These are phyloP conservation scores for Drosophila auraria DNA, from an alignment of 1,140 invertebrate genomes.

Conservation along the genomic window DNA sequence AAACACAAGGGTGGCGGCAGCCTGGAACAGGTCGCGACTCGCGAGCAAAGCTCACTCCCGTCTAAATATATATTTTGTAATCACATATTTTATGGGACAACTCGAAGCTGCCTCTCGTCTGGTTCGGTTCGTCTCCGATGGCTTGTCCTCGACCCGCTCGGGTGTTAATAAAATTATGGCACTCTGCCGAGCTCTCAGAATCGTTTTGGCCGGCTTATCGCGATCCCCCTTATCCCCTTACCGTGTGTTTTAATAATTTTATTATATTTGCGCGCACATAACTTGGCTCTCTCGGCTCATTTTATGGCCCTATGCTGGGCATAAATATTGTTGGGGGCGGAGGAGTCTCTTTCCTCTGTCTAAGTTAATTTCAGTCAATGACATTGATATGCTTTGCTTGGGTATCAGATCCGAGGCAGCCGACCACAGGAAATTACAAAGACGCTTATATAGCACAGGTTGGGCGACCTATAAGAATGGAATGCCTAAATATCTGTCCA, in stretches of 20 bases:
- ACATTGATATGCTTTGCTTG: conserved; percentile 60
- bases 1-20: conserved; percentile 57
- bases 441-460: conserved; percentile 44
- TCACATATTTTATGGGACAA: conserved; percentile 82
- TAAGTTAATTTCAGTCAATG: conserved; percentile 54
- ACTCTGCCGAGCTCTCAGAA: conserved; percentile 44
- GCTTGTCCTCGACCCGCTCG: conserved; percentile 47
- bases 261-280: conserved; percentile 78
- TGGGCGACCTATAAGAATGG: conserved; percentile 19
- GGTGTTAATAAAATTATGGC: conserved; percentile 80
- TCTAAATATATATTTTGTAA: conserved; percentile 79
- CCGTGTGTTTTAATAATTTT: conserved; percentile 73
- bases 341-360: conserved; percentile 21
- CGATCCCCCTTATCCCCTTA: conserved; percentile 61
- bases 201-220: conserved; percentile 50
- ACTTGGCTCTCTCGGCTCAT: conserved; percentile 51
- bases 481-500: conserved; percentile 15
- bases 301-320: conserved; percentile 57
- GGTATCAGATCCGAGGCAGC: conserved; percentile 15
- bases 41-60: conserved; percentile 32
- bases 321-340: conserved; percentile 61
- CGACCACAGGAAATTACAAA: conserved; percentile 34
- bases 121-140: conserved; percentile 22
- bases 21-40: conserved; percentile 50
- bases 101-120: conserved; percentile 28